Evolutionary conservation across 2,888 invertebrate species (phyloP), one percentile per base, ranked within the genome.

Genomic region (Mantis religiosa): DNA sequence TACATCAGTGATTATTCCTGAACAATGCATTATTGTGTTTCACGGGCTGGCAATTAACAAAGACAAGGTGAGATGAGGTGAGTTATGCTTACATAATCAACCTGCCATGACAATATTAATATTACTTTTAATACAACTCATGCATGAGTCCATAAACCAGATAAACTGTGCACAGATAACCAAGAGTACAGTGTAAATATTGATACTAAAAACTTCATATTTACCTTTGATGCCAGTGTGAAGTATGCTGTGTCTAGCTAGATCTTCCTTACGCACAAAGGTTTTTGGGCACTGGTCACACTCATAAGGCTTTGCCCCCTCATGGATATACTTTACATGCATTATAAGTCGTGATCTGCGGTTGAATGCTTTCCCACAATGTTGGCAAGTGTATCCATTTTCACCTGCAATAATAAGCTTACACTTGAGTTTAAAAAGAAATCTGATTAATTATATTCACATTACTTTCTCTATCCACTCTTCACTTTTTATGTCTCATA

Each of bases 331-430:
- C 91, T 95, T 95, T 81, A 95, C 94, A 91, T 96, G 96, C 89
- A 94, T 94, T 9, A 94, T 93, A 28, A 93, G 92, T n/a, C 93
- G 92, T 8, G 92, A 93, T 91, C 94, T 94, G 1, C 94, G 93
- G 91, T 94, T 94, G 91, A 95, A 95, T 7, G 93, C 93, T 91
- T 94, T 94, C 91, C 93, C 93, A 91, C 96, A 96, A 41, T 93
- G 91, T 6, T 94, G 94, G 92, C 98, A 98, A 28, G 95, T 93
- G 92, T 95, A 96, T 20, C 95, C 96, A 91, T 94, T 94, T 91
- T 96, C 96, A 54, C 96, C 92, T 92, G 82, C 85, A 90, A 88
- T 25, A 82, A 71, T 8, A 71, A 34, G 0, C 30, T 41, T 1
- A 41, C 41, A 41, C 12, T 41, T 12, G 0, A 41, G 12, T 2